phyloP scores from a whole-genome alignment of 2,888 invertebrate species.

The Xestia ashworthii region DNA sequence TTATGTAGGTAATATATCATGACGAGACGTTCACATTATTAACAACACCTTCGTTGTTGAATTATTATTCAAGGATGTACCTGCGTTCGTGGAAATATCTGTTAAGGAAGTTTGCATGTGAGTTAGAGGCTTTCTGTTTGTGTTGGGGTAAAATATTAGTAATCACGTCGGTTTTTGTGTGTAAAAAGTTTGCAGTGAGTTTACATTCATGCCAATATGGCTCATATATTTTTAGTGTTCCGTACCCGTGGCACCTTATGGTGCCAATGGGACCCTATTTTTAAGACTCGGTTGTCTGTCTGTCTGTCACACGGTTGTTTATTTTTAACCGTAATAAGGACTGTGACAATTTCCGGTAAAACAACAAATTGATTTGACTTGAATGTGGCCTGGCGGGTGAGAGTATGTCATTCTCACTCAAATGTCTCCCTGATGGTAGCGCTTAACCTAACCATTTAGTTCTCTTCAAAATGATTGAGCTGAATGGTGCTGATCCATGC shows the following conservation, averaged over 20 bases:
- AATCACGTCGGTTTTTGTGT: neutral
- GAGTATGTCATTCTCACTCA: too few relatives aligned
- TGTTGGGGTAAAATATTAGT: neutral
- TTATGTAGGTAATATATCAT: constrained; percentile 41
- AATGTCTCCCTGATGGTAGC: too few relatives aligned
- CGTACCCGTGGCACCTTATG: too few relatives aligned
- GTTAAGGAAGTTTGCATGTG: constrained; percentile 8
- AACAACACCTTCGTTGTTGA: constrained; percentile 38
- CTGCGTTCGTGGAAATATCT: constrained; percentile 6
- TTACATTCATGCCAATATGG: neutral
- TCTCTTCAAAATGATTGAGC: too few relatives aligned
- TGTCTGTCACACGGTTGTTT: neutral
- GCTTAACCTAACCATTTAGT: too few relatives aligned
- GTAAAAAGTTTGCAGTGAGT: neutral
- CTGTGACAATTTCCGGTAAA: too few relatives aligned
- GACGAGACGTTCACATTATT: constrained; percentile 28
- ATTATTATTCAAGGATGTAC: constrained; percentile 14
- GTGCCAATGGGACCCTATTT: neutral
- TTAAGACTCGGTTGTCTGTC: neutral
- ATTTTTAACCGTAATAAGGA: neutral
- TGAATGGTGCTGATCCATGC: too few relatives aligned
- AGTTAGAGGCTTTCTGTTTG: constrained; percentile 12
- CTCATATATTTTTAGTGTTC: neutral
- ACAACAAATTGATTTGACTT: too few relatives aligned
- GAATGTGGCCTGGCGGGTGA: too few relatives aligned